These are phyloP conservation scores for Opisthograptis luteolata DNA, from an alignment of 2,888 invertebrate species.

Conservation along the genomic window DNA sequence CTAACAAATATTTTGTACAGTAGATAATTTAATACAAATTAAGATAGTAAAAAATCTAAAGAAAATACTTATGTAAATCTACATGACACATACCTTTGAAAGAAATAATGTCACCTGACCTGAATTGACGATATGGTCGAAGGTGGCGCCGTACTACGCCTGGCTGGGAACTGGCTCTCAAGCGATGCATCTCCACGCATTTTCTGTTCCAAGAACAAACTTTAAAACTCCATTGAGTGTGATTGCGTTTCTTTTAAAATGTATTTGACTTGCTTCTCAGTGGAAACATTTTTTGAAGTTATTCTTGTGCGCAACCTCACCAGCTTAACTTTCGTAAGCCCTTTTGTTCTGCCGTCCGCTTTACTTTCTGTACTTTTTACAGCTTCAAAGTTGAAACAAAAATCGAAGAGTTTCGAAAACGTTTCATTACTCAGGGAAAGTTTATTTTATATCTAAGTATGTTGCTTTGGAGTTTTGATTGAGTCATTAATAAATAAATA, in stretches of 20 bases:
- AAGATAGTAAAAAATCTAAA: too few relatives aligned
- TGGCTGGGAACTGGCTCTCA: too few relatives aligned
- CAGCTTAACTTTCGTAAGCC: constrained; percentile 3
- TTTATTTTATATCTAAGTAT: too few relatives aligned
- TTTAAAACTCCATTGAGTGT: constrained; percentile 46
- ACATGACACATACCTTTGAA: too few relatives aligned
- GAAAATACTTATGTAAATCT: too few relatives aligned
- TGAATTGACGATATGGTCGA: too few relatives aligned
- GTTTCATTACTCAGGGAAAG: neutral
- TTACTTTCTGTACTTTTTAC: constrained; percentile 4
- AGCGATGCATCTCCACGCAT: neutral
- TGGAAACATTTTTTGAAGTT: constrained; percentile 38
- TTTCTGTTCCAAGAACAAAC: constrained; percentile 34
- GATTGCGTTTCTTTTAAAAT: constrained; percentile 46
- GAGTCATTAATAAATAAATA: too few relatives aligned
- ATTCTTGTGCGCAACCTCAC: neutral
- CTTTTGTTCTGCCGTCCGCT: neutral
- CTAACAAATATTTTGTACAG: too few relatives aligned
- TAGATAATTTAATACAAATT: too few relatives aligned
- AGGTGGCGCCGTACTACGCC: too few relatives aligned
- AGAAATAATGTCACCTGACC: too few relatives aligned
- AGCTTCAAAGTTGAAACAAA: neutral
- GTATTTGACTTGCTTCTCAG: constrained; percentile 44
- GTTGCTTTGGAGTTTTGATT: neutral
- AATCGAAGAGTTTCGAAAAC: neutral